Base-by-base conservation (phyloP, 2,888 invertebrate genomes). In the Cheilosia soror region DNA sequence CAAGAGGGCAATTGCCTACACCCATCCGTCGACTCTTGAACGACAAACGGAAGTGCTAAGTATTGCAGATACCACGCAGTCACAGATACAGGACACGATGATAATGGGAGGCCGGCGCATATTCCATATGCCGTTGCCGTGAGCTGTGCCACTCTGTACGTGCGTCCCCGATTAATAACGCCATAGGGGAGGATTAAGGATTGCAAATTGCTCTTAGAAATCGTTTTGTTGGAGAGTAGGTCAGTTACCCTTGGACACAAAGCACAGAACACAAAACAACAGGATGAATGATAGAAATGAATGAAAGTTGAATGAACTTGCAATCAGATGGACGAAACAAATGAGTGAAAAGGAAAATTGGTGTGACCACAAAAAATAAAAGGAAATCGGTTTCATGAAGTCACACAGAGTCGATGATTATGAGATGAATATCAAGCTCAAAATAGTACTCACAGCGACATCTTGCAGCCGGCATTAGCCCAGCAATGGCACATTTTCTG, bases 41-140 rank as follows among this genome's bases (percentile, higher is more conserved):
- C 65, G 53, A 75, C 73, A 69, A 85, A 81, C 85, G 85, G 85
- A 85, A 81, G 81, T 77, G 71, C 76, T 76, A 72, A 85, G 85
- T 72, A 85, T 51, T 76, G 60, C 75, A 84, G 69, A 79, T 83
- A 80, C 63, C 69, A 68, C 65, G 44, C 31, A 66, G 53, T 7
- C 6, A 53, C 51, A 51, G 60, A 49, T 71, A 78, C 40, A 68
- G 33, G 58, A 66, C 20, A 58, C 20, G 62, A 66, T 58, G 66
- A 55, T 53, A 57, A 63, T 77, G 77, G 69, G 69, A 55, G 62
- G 62, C 69, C 47, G 27, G 37, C 55, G 60, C 62, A 40, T 62
- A 62, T 62, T 31, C 62, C 33, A 42, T 53, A 44, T 55, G 49
- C 29, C 25, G 20, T 31, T 31, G 31, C 37, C 77, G 66, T 83